Evolutionary conservation across 2,888 invertebrate species (phyloP), one percentile per base, ranked within the genome.

Genomic region (Agriopis leucophaearia): DNA sequence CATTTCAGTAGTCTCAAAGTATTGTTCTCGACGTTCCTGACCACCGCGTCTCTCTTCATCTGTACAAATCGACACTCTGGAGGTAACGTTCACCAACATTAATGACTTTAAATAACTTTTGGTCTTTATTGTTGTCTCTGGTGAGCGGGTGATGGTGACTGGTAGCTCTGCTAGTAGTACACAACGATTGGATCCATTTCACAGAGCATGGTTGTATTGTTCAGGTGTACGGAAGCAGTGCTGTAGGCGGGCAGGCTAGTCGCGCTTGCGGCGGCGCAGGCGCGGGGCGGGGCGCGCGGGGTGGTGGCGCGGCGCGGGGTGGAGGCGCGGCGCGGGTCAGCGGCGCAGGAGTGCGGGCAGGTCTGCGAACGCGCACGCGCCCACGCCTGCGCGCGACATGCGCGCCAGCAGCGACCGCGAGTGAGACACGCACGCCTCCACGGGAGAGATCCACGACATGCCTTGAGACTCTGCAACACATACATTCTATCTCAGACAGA

Each of bases 321-420:
- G 61, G 69, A 48, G 69, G 54, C 52, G 73, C 18, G 73, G 90
- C 88, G 92, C 93, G 55, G 44, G 68, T 69, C 96, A 96, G 95
- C 95, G 95, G 78, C 95, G 95, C 91, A 97, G 95, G 87, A 97
- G 96, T 90, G 97, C 97, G 83, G 97, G 96, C 84, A 99, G 96
- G 92, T 97, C 97, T 83, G 98, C 97, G 94, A 99, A 99, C 89
- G 99, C 99, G 95, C 98, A 98, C 70, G 98, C 97, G 83, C 99
- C 99, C 75, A 99, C 95, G 71, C 97, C 98, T 75, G 96, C 95
- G 85, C 96, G 96, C 75, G 98, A 97, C 98, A 99, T 99, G 84
- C 98, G 95, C 77, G 96, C 96, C 84, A 99, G 96, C 82, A 99
- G 95, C 89, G 97, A 97, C 82, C 97, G 96, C 74, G 98, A 97